These are phyloP conservation scores for Troilus luridus DNA, from an alignment of 2,888 invertebrate genomes.

Conservation along the genomic window DNA sequence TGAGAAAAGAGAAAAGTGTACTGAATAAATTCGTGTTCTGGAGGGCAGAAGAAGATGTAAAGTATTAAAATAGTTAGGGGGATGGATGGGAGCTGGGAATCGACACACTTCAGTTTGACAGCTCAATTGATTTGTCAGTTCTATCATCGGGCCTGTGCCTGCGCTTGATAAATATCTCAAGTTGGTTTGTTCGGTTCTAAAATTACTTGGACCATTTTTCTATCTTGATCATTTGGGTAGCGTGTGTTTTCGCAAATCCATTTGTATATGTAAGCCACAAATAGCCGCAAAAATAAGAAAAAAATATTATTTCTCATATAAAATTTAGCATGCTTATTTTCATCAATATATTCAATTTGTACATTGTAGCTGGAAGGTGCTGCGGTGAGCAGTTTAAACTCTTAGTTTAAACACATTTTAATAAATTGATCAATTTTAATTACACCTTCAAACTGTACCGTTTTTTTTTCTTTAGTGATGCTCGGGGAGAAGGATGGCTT, in stretches of 20 bases:
- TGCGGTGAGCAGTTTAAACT: too few species aligned
- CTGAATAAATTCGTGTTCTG: not conserved
- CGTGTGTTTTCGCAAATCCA: not conserved
- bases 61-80: not conserved
- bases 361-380: too few species aligned
- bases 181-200: not conserved
- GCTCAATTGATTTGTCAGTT: not conserved
- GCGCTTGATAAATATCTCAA: not conserved
- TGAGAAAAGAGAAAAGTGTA: not conserved
- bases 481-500: too few species aligned
- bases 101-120: not conserved
- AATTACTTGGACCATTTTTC: not conserved
- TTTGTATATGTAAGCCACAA: too few species aligned
- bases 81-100: not conserved
- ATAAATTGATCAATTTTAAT: too few species aligned
- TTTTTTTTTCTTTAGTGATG: too few species aligned
- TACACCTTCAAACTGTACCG: too few species aligned
- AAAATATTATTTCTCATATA: too few species aligned
- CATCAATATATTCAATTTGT: too few species aligned
- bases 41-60: not conserved
- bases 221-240: not conserved
- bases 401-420: too few species aligned
- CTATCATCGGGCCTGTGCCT: not conserved
- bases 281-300: too few species aligned
- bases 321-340: too few species aligned